Base-by-base conservation (phyloP, 1,140 invertebrate species). In the Colletes gigas region DNA sequence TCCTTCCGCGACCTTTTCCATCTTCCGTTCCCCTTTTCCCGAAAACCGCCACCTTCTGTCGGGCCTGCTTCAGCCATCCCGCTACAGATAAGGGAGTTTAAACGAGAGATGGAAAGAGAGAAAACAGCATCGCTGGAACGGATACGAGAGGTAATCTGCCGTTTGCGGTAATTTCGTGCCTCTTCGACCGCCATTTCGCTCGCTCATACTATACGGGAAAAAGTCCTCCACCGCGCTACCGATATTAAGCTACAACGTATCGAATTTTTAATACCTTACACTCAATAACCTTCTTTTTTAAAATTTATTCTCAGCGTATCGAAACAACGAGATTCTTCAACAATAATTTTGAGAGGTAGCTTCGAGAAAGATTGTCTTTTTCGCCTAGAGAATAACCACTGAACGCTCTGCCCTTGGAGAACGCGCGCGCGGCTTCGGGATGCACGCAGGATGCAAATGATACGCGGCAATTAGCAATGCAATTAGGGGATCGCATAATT, bases 391-490 rank as follows among this genome's bases (percentile, higher is more conserved):
- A 2, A 30, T 30, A 30, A 30, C 30, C 30, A 30, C 30, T 3
- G 5, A 5, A 5, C 54, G 19, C 7, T 12, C 12, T 6, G 39
- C 3, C 39, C 19, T 4, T 50, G 9, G 55, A 47, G 59, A 10
- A 50, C 50, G 50, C 8, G 10, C 50, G 8, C 8, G 50, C 55
- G 55, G n/a, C n/a, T 10, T 21, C 59, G 5, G 59, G 59, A 30
- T 59, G 30, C 60, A 50, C 50, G 60, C 4, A 14, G 30, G 50
- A 76, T 76, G 62, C 73, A 66, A 76, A 76, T 76, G 52, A 55
- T 66, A 57, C n/a, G 5, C 17, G 73, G 75, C 66, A 69, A 77
- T 77, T 69, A 77, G 75, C 75, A 69, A 77, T 77, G 75, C 66
- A 77, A 77, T 77, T 68, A 77, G 21, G 44, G 66, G 30, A 6